Evolutionary conservation across 2,113 vertebrate species (phyloP), one percentile per base, ranked within the genome.

Genomic region (Anguilla japonica): DNA sequence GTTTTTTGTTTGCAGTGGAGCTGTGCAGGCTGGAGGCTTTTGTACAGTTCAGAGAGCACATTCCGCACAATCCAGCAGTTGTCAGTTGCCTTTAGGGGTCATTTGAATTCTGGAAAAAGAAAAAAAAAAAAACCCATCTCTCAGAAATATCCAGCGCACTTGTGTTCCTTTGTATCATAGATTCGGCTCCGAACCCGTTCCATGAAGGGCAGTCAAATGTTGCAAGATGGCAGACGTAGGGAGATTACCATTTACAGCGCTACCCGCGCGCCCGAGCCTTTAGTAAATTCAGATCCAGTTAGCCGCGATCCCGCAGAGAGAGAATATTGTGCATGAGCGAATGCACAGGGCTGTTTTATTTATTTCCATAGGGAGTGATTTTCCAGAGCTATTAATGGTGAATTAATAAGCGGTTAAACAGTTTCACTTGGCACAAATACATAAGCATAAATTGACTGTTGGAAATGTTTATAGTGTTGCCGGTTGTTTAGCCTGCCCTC

Each of bases 21-120:
- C 95, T 94, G 92, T 90, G 92, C 96, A 95, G 94, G 94, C 96
- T 96, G 94, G 95, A 93, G 96, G 96, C 96, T 96, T 97, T 96
- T 96, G 95, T 97, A 97, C 96, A 98, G 97, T 99, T 97, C 97
- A 97, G 95, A 97, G 96, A 97, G 97, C 97, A 97, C 97, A 97
- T 98, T 98, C 96, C 96, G 96, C 89, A 95, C 92, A 91, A 97
- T 96, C 95, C 91, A 95, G 96, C 95, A 96, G 95, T 97, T 95
- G 95, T 94, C 82, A 91, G 92, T 95, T 96, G 96, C 97, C 97
- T 97, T 95, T 95, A 96, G 97, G 97, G 96, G 96, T 97, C 94
- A 93, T 96, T 96, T 96, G 96, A 96, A 97, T 96, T 96, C 94
- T 94, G 91, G 92, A 91, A 93, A 93, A 89, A 89, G 90, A 93